A percentile compares a stretch with the other conserved stretches of the same genome.
Conservation (phyloP, 2,113 vertebrate genomes). For the Prinia subflava region DNA sequence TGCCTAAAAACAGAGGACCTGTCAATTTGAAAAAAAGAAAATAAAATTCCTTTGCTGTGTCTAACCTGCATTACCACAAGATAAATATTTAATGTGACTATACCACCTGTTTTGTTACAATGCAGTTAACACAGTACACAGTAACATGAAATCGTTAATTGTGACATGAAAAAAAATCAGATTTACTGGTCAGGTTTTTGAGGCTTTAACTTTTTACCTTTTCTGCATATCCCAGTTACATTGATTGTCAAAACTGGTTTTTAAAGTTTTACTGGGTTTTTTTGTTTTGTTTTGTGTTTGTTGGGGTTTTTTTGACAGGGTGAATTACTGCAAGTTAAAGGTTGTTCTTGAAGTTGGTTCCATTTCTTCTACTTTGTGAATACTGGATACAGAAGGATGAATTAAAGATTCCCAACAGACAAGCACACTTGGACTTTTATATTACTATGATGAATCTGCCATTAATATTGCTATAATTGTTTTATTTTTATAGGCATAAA, state of each 20-base stretch:
- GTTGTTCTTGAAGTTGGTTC: slow-evolving; percentile 48
- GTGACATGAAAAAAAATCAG: not conserved
- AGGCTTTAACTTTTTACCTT: slow-evolving; percentile 34
- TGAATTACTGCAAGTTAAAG: slow-evolving; percentile 60
- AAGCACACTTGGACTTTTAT: slow-evolving; percentile 73
- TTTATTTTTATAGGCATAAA: slow-evolving; percentile 77
- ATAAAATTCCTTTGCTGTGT: not conserved
- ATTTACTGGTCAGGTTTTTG: not conserved
- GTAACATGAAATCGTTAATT: not conserved
- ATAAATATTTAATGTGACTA: not conserved
- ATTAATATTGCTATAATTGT: slow-evolving; percentile 76
- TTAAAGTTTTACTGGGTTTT: not conserved
- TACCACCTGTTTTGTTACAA: not conserved
- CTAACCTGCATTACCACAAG: not conserved
- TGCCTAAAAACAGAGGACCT: not conserved
- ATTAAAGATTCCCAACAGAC: slow-evolving; percentile 75
- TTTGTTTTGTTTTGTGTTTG: not conserved
- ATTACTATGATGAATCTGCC: slow-evolving; percentile 73
- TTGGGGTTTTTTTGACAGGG: slow-evolving; percentile 25
- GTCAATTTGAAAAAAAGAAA: not conserved
- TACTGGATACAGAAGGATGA: slow-evolving; percentile 59
- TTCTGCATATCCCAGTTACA: not conserved
- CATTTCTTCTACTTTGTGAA: slow-evolving; percentile 54
- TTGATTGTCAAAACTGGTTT: slow-evolving; percentile 45
- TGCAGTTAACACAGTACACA: not conserved